phyloP scores from a whole-genome alignment of 2,797 vertebrate species.

The Bradypus variegatus region DNA sequence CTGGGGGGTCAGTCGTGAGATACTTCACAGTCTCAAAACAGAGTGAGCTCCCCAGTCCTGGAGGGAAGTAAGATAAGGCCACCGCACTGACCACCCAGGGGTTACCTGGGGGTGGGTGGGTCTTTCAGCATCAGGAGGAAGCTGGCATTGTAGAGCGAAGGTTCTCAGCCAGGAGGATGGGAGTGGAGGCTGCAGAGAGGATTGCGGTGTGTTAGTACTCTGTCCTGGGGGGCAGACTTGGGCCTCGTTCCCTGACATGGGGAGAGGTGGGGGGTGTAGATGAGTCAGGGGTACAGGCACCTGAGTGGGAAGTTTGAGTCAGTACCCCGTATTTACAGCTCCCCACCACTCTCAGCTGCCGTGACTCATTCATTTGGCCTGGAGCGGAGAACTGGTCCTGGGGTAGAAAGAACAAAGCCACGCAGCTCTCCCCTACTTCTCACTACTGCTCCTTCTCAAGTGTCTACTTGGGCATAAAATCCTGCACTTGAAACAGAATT shows the following conservation, averaged over 20 bases:
- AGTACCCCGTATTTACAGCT: background rate
- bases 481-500: background rate
- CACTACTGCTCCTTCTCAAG: background rate
- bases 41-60: background rate
- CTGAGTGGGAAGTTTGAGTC: background rate
- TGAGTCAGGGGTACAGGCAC: background rate
- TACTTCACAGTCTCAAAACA: background rate
- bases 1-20: background rate
- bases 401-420: background rate
- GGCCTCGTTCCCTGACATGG: background rate
- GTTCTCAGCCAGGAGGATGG: background rate
- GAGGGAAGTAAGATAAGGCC: background rate
- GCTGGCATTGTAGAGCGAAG: background rate
- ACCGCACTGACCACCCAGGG: fast-evolving
- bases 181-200: background rate
- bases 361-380: background rate
- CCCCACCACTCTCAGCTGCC: background rate
- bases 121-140: background rate
- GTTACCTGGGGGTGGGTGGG: fast-evolving
- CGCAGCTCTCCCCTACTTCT: background rate
- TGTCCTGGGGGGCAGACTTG: background rate
- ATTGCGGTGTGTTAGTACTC: background rate
- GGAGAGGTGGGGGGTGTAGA: background rate
- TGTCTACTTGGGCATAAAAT: background rate
- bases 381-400: background rate